phyloP scores from a whole-genome alignment of 1,140 invertebrate species.

The Calliopsis andreniformis region DNA sequence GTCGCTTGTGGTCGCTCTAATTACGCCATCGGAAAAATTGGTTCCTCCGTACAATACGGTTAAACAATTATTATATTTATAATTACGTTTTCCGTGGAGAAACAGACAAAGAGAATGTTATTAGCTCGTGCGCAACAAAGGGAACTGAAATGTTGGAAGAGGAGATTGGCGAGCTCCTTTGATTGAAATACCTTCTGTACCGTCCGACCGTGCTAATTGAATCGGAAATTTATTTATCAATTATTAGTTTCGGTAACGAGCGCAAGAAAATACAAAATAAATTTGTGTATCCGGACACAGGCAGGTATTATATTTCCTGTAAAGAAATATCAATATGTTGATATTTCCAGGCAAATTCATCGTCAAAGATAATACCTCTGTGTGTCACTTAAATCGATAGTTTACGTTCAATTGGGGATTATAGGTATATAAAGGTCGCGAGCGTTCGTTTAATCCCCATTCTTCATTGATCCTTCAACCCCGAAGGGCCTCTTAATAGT shows the following conservation, averaged over 20 bases:
- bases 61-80: slow-evolving; percentile 10
- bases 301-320: neutral
- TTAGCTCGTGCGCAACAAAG: neutral
- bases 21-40: slow-evolving; percentile 8
- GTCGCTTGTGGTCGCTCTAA: slow-evolving; percentile 1
- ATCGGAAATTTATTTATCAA: slow-evolving; percentile 1
- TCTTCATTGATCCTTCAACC: neutral
- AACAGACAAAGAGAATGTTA: neutral
- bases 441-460: slow-evolving; percentile 18
- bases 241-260: neutral
- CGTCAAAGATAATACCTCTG: too few species aligned
- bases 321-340: neutral
- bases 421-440: neutral
- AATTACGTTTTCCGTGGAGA: neutral
- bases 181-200: neutral
- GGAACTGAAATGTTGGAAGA: neutral
- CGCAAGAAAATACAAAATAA: neutral
- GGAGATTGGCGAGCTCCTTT: neutral
- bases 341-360: neutral
- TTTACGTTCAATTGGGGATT: slow-evolving; percentile 27
- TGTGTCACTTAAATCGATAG: slow-evolving; percentile 18
- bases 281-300: neutral
- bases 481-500: slow-evolving; percentile 24
- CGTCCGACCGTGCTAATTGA: neutral
- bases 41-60: neutral